Base-by-base conservation (phyloP, 2,888 invertebrate species). In the Ophioninae sp. region DNA sequence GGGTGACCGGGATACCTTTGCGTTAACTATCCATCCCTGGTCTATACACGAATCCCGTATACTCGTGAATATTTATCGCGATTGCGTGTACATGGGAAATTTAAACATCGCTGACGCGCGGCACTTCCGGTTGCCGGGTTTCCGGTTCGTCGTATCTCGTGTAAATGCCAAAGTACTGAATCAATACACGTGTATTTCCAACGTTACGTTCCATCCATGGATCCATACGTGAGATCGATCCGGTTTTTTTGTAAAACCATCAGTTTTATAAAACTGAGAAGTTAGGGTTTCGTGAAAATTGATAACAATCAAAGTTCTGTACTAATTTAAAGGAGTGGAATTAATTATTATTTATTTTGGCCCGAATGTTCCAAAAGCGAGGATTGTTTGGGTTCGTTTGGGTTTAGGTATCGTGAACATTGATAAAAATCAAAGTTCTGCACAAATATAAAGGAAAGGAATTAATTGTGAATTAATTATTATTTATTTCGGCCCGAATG, bases 181-280 rank as follows among this genome's bases (percentile, higher is more conserved):
- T 88, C 87, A 88, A 88, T 87, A 88, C 85, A 85, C 79, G 73
- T 86, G 82, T 85, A 83, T 86, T 74, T 67, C 85, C 84, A 58
- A n/a, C 41, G 10, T 30, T 77, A 51, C 56, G 17, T 41, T 73
- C 20, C 37, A 41, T n/a, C 67, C 17, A 30, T 41, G 20, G 7
- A 37, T 56, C 37, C 67, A 39, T 17, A 58, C 6, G 3, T 41
- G n/a, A 8, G 13, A 37, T 3, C 37, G 10, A 17, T 13, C 13
- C 51, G 5, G 9, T 44, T 44, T 44, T 44, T 44, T 0, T 8
- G 6, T 17, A 17, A 51, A 51, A 17, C 30, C 30, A 30, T 30
- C 30, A 30, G 30, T 30, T 30, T 30, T 30, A 30, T 30, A 1
- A 30, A 30, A 30, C 3, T 30, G 30, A 30, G 30, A 30, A 30